phyloP scores from a whole-genome alignment of 2,113 vertebrate species.

The Aphelocoma coerulescens region DNA sequence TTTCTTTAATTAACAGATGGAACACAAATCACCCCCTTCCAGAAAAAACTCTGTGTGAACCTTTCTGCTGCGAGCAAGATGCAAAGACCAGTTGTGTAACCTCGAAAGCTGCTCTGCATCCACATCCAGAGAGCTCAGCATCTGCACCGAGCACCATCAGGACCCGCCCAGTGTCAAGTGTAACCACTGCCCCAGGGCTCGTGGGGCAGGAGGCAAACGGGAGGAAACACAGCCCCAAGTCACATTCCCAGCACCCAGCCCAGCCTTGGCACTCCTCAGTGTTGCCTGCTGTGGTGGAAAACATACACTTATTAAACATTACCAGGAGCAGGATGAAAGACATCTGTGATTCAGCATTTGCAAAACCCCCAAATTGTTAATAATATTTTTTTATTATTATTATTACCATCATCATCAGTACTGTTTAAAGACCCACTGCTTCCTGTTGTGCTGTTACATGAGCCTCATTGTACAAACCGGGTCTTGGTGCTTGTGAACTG shows the following conservation, averaged over 20 bases:
- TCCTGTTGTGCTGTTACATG: neutral
- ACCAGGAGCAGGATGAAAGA: neutral
- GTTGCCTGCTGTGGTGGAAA: neutral
- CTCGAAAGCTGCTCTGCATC: neutral
- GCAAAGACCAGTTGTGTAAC: neutral
- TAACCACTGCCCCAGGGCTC: neutral
- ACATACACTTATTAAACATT: neutral
- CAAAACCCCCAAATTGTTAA: neutral
- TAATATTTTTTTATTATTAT: neutral
- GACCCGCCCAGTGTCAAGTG: rapidly evolving
- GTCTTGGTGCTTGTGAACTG: neutral
- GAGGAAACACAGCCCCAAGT: neutral
- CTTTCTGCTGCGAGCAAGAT: rapidly evolving
- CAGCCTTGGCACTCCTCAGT: neutral
- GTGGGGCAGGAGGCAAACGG: neutral
- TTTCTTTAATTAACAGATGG: neutral
- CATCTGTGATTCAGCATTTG: neutral
- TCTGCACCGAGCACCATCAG: neutral
- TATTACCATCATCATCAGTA: neutral
- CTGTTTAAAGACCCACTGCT: neutral
- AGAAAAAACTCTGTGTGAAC: neutral
- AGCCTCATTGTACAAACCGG: neutral
- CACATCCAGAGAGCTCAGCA: neutral
- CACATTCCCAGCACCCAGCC: neutral
- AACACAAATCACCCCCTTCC: neutral